Evolutionary conservation across 2,888 invertebrate genomes (phyloP), one percentile per base, ranked within the genome.

Genomic region (Metacarcinus magister): DNA sequence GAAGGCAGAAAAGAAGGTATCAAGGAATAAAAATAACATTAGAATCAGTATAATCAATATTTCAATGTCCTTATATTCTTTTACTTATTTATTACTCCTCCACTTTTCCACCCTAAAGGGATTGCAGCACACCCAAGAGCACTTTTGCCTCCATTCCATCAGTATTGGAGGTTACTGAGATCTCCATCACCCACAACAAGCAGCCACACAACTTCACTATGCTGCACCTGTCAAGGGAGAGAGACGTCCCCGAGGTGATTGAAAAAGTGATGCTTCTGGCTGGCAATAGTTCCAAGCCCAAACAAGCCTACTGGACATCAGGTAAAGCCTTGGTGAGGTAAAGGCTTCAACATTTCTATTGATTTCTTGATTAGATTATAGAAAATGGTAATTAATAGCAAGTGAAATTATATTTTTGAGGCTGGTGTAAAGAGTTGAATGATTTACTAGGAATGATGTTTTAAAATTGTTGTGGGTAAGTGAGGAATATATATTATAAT

Each of bases 241-340:
- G 44, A 10, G 43, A 19, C 0, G 28, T 95, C 43, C 39, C n/a
- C 0, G 32, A 28, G 39, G 94, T 92, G 19, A 43, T 92, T 28
- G 82, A 82, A 19, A 94, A 19, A 92, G 19, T 96, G 48, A 10
- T 46, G n/a, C 43, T 32, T 23, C 32, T 91, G 7, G 75, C 90
- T 43, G 94, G 94, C 48, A 96, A 96, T 60, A 39, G 46, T 23
- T 94, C 96, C 1, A 91, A 48, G 43, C 92, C 87, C 19, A 94
- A 60, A 28, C 96, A 96, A 43, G 96, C 96, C 7, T 96, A 94
- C 48, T 96, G 96, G 96, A 96, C 96, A 7, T 96, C 96, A 94
- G 96, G 96, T 96, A 54, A 60, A 46, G 16, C 32, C 19, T 2
- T 60, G 28, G 8, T 75, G 28, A 2, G 75, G 1, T 75, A 23